phyloP scores from a whole-genome alignment of 2,888 invertebrate species.

The Elysia crispata region DNA sequence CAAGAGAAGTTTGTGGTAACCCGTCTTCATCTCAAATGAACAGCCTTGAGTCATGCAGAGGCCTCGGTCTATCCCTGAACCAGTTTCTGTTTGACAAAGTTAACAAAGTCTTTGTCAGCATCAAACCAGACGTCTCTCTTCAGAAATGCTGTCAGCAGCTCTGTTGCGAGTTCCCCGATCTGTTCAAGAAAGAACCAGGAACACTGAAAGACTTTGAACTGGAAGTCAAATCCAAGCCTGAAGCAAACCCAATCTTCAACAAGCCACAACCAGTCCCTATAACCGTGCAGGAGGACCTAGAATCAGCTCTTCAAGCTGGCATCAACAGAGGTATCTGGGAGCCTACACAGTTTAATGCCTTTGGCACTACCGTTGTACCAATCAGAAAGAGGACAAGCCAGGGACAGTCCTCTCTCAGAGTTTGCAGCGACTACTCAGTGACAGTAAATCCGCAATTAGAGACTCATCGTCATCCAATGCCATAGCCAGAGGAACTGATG shows the following conservation, averaged over 20 bases:
- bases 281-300: conserved; percentile 38
- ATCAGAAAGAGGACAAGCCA: background rate
- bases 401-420: conserved; percentile 52
- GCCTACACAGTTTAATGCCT: conserved; percentile 17
- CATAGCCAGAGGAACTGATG: conserved; percentile 62
- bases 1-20: background rate
- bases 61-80: conserved; percentile 21
- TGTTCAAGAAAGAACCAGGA: conserved; percentile 9
- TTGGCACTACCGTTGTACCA: conserved; percentile 19
- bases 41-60: background rate
- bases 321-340: conserved; percentile 32
- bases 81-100: conserved; percentile 45
- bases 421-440: conserved; percentile 53
- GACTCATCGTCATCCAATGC: conserved; percentile 63
- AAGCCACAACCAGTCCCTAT: conserved; percentile 46
- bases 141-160: background rate
- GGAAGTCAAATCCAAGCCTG: conserved; percentile 32
- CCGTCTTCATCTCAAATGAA: background rate
- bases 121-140: background rate
- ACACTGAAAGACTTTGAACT: conserved; percentile 20
- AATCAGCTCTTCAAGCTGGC: conserved; percentile 17
- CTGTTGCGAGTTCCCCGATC: background rate
- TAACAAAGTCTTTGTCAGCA: background rate
- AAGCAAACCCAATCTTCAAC: conserved; percentile 37
- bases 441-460: conserved; percentile 61